A percentile compares a stretch with the other conserved stretches of the same genome.
Evolutionary conservation across 2,888 invertebrate species (phyloP).

Genomic region (Drosophila limbata): DNA sequence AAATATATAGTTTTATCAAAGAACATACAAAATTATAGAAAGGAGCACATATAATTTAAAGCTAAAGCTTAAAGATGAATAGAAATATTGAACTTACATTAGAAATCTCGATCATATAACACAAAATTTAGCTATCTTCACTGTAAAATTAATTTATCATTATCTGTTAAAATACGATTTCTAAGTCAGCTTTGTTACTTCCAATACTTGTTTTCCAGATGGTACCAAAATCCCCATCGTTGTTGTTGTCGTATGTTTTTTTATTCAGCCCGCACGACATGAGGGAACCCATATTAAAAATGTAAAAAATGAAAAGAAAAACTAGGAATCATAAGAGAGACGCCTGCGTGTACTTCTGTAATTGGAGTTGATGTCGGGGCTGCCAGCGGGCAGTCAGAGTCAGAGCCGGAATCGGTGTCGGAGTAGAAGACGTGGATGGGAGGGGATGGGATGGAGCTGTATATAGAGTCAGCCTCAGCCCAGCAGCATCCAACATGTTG

Average conservation of each 20-base stretch:
- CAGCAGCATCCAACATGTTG: slow-evolving; percentile 83
- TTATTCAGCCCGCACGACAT: slow-evolving; percentile 56
- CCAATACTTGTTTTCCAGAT: slow-evolving; percentile 26
- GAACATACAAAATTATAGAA: no score
- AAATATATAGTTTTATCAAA: no score
- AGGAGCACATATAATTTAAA: no score
- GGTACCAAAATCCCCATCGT: slow-evolving; percentile 18
- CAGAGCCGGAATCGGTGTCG: slow-evolving; percentile 26
- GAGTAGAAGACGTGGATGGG: slow-evolving; percentile 19
- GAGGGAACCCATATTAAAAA: slow-evolving; percentile 60
- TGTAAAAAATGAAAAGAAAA: slow-evolving; percentile 48
- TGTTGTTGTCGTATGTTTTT: not conserved
- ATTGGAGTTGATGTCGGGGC: slow-evolving; percentile 78
- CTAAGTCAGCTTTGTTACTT: not conserved
- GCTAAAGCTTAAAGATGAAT: no score
- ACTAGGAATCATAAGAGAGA: slow-evolving; percentile 78
- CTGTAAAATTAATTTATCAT: not conserved
- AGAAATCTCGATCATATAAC: not conserved
- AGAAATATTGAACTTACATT: no score
- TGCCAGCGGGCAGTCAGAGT: slow-evolving; percentile 70
- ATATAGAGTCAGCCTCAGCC: slow-evolving; percentile 33
- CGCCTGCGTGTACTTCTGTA: slow-evolving; percentile 81
- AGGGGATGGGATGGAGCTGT: slow-evolving; percentile 20
- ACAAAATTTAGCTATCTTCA: not conserved
- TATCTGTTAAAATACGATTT: not conserved